Evolutionary conservation across 2,888 invertebrate genomes (phyloP).

Genomic region (Keiferia lycopersicella): DNA sequence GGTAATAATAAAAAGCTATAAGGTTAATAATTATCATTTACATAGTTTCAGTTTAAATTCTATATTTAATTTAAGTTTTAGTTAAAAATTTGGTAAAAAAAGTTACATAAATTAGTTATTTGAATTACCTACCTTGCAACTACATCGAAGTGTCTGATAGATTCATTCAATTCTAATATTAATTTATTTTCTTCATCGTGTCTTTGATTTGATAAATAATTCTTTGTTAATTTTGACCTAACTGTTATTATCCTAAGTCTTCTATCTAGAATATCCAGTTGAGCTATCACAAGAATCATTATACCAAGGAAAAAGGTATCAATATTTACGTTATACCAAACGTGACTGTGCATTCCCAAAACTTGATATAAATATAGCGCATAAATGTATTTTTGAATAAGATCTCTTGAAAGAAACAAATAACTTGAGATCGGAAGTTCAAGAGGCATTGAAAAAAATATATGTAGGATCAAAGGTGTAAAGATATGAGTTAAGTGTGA

Average conservation of each 20-base stretch:
- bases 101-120: neutral
- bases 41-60: too few relatives aligned
- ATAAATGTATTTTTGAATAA: conserved; percentile 46
- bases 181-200: conserved; percentile 45
- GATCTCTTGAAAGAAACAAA: conserved; percentile 50
- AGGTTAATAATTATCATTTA: too few relatives aligned
- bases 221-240: conserved; percentile 9
- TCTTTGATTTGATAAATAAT: conserved; percentile 39
- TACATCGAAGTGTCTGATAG: conserved; percentile 51
- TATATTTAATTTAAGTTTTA: too few relatives aligned
- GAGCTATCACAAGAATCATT: conserved; percentile 55
- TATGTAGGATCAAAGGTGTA: conserved; percentile 46
- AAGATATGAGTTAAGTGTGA: conserved; percentile 44
- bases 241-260: conserved; percentile 48
- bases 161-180: conserved; percentile 45
- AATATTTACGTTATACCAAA: conserved; percentile 54
- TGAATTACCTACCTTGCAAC: conserved; percentile 49
- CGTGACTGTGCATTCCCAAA: conserved; percentile 51
- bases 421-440: conserved; percentile 51
- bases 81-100: too few relatives aligned
- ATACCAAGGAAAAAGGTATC: conserved; percentile 59
- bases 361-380: conserved; percentile 57
- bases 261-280: conserved; percentile 56
- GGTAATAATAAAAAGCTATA: too few relatives aligned
- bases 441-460: conserved; percentile 42